Evolutionary conservation across 2,888 invertebrate species (phyloP), one percentile per base, ranked within the genome.

Genomic region (Mayetiola destructor): DNA sequence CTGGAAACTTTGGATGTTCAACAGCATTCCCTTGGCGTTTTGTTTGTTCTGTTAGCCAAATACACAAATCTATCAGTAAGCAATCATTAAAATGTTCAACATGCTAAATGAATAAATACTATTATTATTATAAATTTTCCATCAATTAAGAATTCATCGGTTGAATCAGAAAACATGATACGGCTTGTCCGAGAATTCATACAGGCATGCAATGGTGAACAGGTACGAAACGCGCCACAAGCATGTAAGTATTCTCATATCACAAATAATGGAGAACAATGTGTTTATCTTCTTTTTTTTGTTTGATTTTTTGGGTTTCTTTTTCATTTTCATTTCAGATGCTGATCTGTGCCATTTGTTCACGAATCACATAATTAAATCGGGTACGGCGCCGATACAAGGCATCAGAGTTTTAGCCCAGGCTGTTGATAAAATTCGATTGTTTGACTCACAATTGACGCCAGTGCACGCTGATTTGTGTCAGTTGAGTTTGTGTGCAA

Each of bases 381-480:
- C 83, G 53, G 81, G 84, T 66, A 82, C 85, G 69, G 82, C 90
- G 20, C 68, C 69, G 61, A 79, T 90, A 63, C 78, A 84, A 67
- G 95, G 94, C 18, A 90, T 96, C 59, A 80, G 81, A 67, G 76
- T 92, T 56, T 69, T 96, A 56, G 80, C 80, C 61, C 83, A 82
- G 67, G 93, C 93, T 16, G 90, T 95, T 61, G 80, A 84, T 62
- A 93, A 93, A 72, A 84, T 94, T 63, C 88, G 91, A 68, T 73
- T 88, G 20, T 84, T 82, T 72, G 88, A 8, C 8, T 85, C 89
- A 14, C 94, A 95, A 71, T 75, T 96, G 61, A 96, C 95, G 30
- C 88, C 94, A 2, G 84, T 96, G 62, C 96, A 97, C 74, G 88
- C 92, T 16, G 92, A 93, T 73, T 76, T 96, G 57, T 93, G 92